Conservation (phyloP, 2,888 invertebrate genomes). For the Drosophila seclusa region DNA sequence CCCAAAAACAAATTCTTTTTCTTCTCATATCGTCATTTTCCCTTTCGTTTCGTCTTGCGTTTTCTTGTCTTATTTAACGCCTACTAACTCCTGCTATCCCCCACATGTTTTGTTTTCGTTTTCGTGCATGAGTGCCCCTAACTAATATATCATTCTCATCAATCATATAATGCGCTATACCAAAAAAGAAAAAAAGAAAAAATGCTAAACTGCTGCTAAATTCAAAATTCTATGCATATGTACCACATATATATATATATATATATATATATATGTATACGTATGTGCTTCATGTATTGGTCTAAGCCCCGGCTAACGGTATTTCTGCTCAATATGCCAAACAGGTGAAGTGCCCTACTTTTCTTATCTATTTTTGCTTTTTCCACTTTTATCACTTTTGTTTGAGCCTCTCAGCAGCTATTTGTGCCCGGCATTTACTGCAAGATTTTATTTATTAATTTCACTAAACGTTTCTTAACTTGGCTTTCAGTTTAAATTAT, state of each 20-base stretch:
- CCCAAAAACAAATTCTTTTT: background rate
- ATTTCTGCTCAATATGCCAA: slow-evolving; percentile 33
- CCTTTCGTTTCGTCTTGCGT: slow-evolving; percentile 6
- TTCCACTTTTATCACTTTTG: background rate
- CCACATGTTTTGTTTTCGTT: slow-evolving; percentile 20
- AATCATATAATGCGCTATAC: slow-evolving; percentile 25
- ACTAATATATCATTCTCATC: slow-evolving; percentile 10
- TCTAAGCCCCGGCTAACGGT: slow-evolving; percentile 31
- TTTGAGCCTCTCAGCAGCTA: background rate
- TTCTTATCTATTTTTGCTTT: background rate
- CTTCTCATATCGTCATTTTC: slow-evolving; percentile 29
- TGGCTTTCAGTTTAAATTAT: background rate
- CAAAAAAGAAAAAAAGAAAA: background rate
- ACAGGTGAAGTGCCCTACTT: slow-evolving; percentile 50
- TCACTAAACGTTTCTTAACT: background rate
- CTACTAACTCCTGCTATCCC: slow-evolving; percentile 3
- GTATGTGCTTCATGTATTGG: slow-evolving; percentile 47
- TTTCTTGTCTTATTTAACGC: slow-evolving; percentile 2
- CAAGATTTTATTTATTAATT: background rate
- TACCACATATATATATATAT: slow-evolving; percentile 19
- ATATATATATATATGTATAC: slow-evolving; percentile 32
- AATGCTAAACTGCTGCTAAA: slow-evolving; percentile 33
- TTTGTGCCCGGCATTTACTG: slow-evolving; percentile 9
- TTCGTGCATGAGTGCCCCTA: slow-evolving; percentile 45
- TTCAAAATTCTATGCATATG: slow-evolving; percentile 46